A percentile compares a stretch with the other conserved stretches of the same genome.
These are phyloP conservation scores for Brachionus rubens DNA, from an alignment of 1,140 invertebrate genomes.

Conservation along the genomic window DNA sequence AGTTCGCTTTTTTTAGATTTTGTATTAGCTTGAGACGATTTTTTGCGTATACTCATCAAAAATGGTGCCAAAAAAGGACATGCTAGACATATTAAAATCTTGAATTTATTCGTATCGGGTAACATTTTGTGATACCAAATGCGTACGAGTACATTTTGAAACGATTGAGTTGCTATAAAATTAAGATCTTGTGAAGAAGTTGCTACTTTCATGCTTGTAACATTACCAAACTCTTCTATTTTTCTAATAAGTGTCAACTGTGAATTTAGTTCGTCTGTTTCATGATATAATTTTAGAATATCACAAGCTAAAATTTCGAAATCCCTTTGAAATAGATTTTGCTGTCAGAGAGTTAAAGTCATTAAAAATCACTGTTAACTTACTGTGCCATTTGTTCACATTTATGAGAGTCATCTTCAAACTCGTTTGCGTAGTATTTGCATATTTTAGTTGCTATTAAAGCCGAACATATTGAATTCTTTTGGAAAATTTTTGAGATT, in stretches of 20 bases:
- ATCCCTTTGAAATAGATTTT: not conserved
- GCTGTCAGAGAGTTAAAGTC: not conserved
- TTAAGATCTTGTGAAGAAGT: not conserved
- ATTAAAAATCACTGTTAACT: not conserved
- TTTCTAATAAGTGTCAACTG: constrained; percentile 23
- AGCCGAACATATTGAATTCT: constrained; percentile 24
- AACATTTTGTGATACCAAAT: constrained; percentile 44
- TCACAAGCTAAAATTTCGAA: constrained; percentile 21
- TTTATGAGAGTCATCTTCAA: not conserved
- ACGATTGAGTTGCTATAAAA: constrained; percentile 4
- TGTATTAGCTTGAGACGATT: not conserved
- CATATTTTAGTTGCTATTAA: constrained; percentile 18
- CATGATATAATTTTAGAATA: constrained; percentile 24
- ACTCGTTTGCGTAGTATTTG: constrained; percentile 1
- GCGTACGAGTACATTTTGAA: constrained; percentile 23
- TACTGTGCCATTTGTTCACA: not conserved
- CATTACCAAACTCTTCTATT: not conserved
- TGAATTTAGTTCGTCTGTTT: constrained; percentile 19
- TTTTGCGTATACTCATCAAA: not conserved
- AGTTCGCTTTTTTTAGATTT: not conserved
- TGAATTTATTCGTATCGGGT: constrained; percentile 15
- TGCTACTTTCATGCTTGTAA: constrained; percentile 19
- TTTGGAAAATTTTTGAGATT: not conserved
- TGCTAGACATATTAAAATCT: not conserved
- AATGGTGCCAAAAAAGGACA: constrained; percentile 12